phyloP scores from a whole-genome alignment of 1,140 invertebrate species.

The Zelostemma sp. region DNA sequence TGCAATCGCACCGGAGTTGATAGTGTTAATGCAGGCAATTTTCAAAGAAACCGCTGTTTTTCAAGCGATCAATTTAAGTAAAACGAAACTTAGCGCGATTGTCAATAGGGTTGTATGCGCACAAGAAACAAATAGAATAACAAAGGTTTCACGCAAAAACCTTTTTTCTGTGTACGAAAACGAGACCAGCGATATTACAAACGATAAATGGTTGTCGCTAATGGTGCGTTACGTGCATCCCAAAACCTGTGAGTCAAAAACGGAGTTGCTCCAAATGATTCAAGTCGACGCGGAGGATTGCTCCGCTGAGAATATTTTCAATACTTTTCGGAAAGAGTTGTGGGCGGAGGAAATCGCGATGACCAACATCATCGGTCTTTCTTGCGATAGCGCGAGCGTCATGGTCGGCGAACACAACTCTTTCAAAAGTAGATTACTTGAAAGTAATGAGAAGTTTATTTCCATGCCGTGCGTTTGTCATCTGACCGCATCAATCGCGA shows the following conservation, averaged over 20 bases:
- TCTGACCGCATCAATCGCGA: background rate
- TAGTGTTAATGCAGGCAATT: background rate
- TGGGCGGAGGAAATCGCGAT: constrained; percentile 13
- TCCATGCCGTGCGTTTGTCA: constrained; percentile 10
- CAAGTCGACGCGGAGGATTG: constrained; percentile 12
- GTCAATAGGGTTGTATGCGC: background rate
- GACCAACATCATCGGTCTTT: constrained; percentile 10
- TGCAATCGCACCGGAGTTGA: background rate
- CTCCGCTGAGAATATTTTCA: constrained; percentile 13
- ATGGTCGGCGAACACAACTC: constrained; percentile 19
- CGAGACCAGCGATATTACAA: constrained; percentile 8
- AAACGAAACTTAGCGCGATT: background rate
- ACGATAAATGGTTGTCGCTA: constrained; percentile 17
- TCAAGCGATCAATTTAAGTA: background rate
- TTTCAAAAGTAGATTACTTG: constrained; percentile 8
- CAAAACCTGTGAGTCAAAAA: background rate
- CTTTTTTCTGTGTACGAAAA: constrained; percentile 2
- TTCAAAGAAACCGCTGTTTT: background rate
- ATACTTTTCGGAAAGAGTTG: constrained; percentile 5
- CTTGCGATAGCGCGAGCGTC: constrained; percentile 18
- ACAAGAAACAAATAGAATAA: background rate
- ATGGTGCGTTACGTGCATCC: constrained; percentile 10
- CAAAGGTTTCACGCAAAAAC: background rate
- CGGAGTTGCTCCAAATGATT: constrained; percentile 13
- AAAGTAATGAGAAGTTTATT: background rate